Conservation (phyloP, 2,113 vertebrate species). For the Tinamus guttatus region DNA sequence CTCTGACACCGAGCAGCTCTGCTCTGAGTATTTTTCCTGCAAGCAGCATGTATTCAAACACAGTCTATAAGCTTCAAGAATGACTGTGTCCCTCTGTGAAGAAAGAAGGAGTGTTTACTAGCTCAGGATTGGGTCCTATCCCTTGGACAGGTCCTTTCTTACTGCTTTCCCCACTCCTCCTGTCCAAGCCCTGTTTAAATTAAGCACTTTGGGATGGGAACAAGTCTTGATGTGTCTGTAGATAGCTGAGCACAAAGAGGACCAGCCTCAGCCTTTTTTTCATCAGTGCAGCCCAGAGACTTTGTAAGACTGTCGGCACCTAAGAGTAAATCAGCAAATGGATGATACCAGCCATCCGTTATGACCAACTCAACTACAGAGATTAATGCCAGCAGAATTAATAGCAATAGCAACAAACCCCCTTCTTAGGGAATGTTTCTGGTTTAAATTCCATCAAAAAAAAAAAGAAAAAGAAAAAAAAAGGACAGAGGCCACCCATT, state of each 20-base stretch:
- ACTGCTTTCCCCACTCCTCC: not conserved
- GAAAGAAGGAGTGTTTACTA: rapidly evolving
- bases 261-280: not conserved
- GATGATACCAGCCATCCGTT: not conserved
- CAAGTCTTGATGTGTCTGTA: not conserved
- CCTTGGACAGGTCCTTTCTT: not conserved
- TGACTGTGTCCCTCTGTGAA: not conserved
- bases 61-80: not conserved
- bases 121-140: not conserved
- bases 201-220: not conserved
- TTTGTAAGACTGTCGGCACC: not conserved
- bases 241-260: not conserved
- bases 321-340: not conserved
- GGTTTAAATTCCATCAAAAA: not conserved
- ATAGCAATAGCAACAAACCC: not conserved
- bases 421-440: not conserved
- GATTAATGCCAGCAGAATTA: not conserved
- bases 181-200: not conserved
- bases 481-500: not conserved
- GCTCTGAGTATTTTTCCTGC: not conserved
- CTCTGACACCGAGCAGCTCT: too few relatives aligned
- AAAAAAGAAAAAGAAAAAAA: not conserved
- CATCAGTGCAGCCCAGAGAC: not conserved
- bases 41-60: not conserved
- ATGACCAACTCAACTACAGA: not conserved